A percentile compares a stretch with the other conserved stretches of the same genome.
These are phyloP conservation scores for Macrophya alboannulata DNA, from an alignment of 2,888 invertebrate species.

Conservation along the genomic window DNA sequence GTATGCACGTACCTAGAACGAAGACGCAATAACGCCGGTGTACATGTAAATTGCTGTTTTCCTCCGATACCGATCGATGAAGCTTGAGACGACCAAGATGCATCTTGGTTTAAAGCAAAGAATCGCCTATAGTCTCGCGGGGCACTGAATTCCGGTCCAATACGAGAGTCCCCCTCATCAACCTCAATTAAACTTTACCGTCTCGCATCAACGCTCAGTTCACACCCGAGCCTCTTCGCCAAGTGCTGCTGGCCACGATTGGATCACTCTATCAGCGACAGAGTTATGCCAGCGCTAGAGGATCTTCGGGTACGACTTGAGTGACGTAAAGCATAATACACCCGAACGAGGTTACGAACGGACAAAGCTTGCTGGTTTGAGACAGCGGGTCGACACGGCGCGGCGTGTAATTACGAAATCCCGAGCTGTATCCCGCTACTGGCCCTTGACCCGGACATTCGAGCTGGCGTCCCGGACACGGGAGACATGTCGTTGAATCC, in stretches of 20 bases:
- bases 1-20: background rate
- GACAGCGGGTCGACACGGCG: slow-evolving; percentile 21
- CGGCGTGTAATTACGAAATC: slow-evolving; percentile 45
- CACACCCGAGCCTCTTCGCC: slow-evolving; percentile 73
- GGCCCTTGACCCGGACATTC: slow-evolving; percentile 59
- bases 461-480: slow-evolving; percentile 61
- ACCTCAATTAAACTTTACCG: slow-evolving; percentile 80
- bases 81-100: slow-evolving; percentile 66
- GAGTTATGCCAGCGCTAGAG: slow-evolving; percentile 17
- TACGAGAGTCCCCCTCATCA: slow-evolving; percentile 80
- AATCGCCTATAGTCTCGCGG: slow-evolving; percentile 72
- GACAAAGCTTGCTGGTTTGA: background rate
- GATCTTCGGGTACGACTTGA: slow-evolving; percentile 10
- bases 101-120: slow-evolving; percentile 67
- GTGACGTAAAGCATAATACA: background rate
- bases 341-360: background rate
- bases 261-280: slow-evolving; percentile 42
- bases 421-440: slow-evolving; percentile 13
- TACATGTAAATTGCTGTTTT: no score
- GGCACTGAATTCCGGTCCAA: slow-evolving; percentile 79
- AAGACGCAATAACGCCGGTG: background rate
- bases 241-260: slow-evolving; percentile 67
- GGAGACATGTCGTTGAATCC: slow-evolving; percentile 71
- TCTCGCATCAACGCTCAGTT: slow-evolving; percentile 78
- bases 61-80: slow-evolving; percentile 57